These are phyloP conservation scores for Aphidius colemani DNA, from an alignment of 2,888 invertebrate genomes.

Conservation along the genomic window DNA sequence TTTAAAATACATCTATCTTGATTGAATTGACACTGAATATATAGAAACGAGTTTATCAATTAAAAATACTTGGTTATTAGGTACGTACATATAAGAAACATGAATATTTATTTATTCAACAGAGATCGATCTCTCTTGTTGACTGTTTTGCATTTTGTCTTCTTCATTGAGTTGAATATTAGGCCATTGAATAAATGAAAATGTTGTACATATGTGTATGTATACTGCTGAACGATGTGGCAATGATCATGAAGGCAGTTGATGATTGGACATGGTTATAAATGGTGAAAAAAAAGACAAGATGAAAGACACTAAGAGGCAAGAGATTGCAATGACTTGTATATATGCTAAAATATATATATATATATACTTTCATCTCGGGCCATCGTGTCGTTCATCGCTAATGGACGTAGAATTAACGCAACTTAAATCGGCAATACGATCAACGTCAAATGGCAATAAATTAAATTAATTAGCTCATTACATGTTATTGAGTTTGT, in stretches of 20 bases:
- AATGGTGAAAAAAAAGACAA: conserved; percentile 7
- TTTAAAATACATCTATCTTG: no score
- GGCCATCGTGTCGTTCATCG: conserved; percentile 46
- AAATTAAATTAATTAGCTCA: conserved; percentile 56
- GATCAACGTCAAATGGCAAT: conserved; percentile 52
- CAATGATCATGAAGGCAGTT: not conserved
- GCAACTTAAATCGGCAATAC: conserved; percentile 51
- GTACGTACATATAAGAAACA: not conserved
- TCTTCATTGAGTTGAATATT: not conserved
- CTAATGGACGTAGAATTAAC: conserved; percentile 55
- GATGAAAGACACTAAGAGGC: no score
- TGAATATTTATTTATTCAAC: conserved; percentile 10
- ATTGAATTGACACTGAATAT: no score
- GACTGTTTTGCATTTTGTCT: conserved; percentile 5
- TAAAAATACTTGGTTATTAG: conserved; percentile 2
- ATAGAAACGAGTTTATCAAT: not conserved
- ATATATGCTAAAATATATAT: conserved; percentile 21
- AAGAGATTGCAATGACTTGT: not conserved
- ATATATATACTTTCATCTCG: no score
- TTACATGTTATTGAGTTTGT: conserved; percentile 39
- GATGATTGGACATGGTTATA: conserved; percentile 17
- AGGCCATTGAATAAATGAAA: conserved; percentile 1
- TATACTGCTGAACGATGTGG: conserved; percentile 4
- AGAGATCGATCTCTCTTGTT: conserved; percentile 7
- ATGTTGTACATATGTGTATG: conserved; percentile 2